Conservation (phyloP, 2,888 invertebrate species). For the Chalcis sispes region DNA sequence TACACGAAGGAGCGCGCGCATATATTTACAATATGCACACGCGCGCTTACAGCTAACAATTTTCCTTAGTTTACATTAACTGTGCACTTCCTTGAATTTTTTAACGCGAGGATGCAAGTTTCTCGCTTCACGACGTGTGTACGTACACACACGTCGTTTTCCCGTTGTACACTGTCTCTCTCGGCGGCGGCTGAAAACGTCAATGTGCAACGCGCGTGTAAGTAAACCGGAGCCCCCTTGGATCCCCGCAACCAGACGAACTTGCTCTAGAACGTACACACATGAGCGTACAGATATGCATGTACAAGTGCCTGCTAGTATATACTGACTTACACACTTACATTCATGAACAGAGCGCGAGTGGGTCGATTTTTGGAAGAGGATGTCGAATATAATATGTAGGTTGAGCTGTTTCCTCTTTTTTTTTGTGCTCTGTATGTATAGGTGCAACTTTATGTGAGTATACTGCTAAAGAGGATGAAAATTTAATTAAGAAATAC, state of each 20-base stretch:
- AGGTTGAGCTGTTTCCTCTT: too few relatives aligned
- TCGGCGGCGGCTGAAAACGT: background rate
- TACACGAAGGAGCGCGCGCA: background rate
- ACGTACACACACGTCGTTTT: too few relatives aligned
- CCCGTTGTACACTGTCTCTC: background rate
- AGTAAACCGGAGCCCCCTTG: background rate
- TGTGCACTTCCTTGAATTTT: too few relatives aligned
- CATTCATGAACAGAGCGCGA: background rate
- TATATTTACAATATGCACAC: background rate
- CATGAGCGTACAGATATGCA: constrained; percentile 3
- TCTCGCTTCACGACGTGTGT: background rate
- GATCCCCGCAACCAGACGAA: too few relatives aligned
- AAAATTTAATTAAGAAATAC: too few relatives aligned
- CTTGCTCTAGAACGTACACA: background rate
- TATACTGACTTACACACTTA: background rate
- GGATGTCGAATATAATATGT: too few relatives aligned
- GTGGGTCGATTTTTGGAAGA: constrained; percentile 44
- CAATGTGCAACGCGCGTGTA: background rate
- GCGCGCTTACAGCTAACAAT: background rate
- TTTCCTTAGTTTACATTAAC: background rate
- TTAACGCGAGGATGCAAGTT: too few relatives aligned
- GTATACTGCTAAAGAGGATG: too few relatives aligned
- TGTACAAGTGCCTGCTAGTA: too few relatives aligned
- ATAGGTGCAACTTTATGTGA: too few relatives aligned
- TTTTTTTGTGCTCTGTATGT: too few relatives aligned